These are phyloP conservation scores for Entomobrya multifasciata DNA, from an alignment of 2,888 invertebrate genomes.

Conservation along the genomic window DNA sequence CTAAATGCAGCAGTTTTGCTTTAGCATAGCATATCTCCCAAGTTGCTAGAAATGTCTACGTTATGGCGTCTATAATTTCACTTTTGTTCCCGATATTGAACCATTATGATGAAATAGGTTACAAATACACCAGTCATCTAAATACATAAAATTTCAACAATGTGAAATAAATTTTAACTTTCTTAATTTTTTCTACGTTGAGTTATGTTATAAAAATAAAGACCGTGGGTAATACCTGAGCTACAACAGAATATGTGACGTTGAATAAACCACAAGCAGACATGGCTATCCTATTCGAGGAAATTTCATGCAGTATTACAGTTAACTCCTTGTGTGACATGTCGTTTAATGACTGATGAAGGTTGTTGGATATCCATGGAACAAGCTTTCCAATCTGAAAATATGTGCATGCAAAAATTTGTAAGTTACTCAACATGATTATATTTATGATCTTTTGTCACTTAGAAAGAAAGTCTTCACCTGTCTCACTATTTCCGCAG, in stretches of 20 bases:
- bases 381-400: constrained; percentile 28
- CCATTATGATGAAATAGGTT: constrained; percentile 49
- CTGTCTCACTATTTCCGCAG: constrained; percentile 36
- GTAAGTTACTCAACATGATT: too few species aligned
- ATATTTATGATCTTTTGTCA: too few species aligned
- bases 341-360: not conserved
- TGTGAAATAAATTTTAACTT: not conserved
- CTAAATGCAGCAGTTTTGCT: too few species aligned
- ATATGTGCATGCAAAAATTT: too few species aligned
- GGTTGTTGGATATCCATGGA: constrained; percentile 53
- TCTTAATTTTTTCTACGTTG: too few species aligned
- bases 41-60: too few species aligned
- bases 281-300: constrained; percentile 32
- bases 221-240: constrained; percentile 15
- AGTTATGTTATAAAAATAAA: not conserved
- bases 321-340: constrained; percentile 39
- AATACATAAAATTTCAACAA: constrained; percentile 17
- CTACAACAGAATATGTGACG: constrained; percentile 40
- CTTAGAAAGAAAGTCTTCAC: too few species aligned
- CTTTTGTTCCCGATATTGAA: constrained; percentile 41
- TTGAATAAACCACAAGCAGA: constrained; percentile 47
- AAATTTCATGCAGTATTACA: constrained; percentile 47
- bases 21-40: too few species aligned
- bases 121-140: constrained; percentile 54
- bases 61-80: not conserved